A percentile compares a stretch with the other conserved stretches of the same genome.
phyloP scores from a whole-genome alignment of 2,888 invertebrate genomes.

The Amphipyra tragopoginis region DNA sequence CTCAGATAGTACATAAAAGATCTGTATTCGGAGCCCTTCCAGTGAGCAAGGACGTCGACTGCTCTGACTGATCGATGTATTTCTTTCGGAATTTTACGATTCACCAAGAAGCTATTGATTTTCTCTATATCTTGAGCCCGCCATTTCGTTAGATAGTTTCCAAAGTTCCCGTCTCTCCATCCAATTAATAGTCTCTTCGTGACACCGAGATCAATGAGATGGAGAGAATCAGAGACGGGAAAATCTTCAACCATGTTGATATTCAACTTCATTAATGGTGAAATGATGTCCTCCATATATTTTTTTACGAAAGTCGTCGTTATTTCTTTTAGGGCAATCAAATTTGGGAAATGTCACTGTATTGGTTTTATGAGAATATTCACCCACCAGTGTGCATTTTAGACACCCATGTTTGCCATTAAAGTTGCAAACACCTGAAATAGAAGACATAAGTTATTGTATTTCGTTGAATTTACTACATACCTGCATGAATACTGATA shows the following conservation, averaged over 20 bases:
- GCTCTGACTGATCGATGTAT: conserved; percentile 6
- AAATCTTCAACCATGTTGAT: conserved; percentile 55
- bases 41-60: background rate
- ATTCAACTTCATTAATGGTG: conserved; percentile 16
- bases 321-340: conserved; percentile 19
- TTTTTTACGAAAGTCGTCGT: conserved; percentile 20
- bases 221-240: conserved; percentile 37
- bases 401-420: conserved; percentile 49
- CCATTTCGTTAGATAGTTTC: conserved; percentile 7
- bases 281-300: conserved; percentile 27
- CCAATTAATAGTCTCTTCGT: conserved; percentile 45
- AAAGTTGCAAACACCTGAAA: conserved; percentile 48
- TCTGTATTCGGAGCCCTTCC: conserved; percentile 23
- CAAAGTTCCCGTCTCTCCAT: conserved; percentile 37
- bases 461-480: too few relatives aligned
- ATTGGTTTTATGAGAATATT: conserved; percentile 54
- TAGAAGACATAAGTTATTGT: background rate
- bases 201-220: conserved; percentile 46
- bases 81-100: conserved; percentile 2
- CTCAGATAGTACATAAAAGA: conserved; percentile 18
- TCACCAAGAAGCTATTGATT: conserved; percentile 28
- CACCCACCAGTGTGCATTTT: conserved; percentile 53
- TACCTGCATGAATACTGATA: too few relatives aligned
- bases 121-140: conserved; percentile 30
- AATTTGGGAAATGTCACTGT: conserved; percentile 33